Evolutionary conservation across 2,797 vertebrate species (phyloP).

Genomic region (Tapirus indicus): DNA sequence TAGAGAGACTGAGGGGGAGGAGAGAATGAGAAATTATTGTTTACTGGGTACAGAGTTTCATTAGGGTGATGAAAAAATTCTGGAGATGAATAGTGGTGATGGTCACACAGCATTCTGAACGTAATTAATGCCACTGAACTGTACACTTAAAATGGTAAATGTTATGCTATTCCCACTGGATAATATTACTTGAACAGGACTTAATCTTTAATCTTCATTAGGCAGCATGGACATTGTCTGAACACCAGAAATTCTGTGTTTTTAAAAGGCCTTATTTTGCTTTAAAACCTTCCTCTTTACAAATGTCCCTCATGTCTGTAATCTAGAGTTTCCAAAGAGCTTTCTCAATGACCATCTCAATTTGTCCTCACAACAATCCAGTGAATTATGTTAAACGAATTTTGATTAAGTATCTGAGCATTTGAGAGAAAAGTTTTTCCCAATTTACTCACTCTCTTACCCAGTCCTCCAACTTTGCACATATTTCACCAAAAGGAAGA

Average conservation of each 20-base stretch:
- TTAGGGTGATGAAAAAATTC: neutral
- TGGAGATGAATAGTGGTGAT: neutral
- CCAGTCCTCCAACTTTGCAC: neutral
- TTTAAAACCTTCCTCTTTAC: constrained; percentile 41
- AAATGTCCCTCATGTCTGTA: neutral
- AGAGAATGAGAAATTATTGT: neutral
- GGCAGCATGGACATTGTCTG: neutral
- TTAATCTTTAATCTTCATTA: neutral
- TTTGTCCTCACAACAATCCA: neutral
- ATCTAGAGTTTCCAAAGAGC: neutral
- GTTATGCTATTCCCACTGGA: neutral
- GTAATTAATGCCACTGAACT: neutral
- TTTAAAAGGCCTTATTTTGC: neutral
- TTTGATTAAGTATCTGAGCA: neutral
- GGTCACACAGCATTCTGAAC: neutral
- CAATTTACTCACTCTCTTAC: neutral
- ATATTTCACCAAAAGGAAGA: constrained; percentile 21
- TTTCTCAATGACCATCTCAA: neutral
- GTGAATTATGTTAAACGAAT: neutral
- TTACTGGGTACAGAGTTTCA: neutral
- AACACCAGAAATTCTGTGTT: neutral
- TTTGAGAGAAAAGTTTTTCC: neutral
- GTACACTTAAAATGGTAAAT: neutral
- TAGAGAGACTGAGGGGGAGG: neutral
- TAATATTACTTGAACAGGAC: neutral